Evolutionary conservation across 2,113 vertebrate species (phyloP).

Genomic region (Nothoprocta pentlandii): DNA sequence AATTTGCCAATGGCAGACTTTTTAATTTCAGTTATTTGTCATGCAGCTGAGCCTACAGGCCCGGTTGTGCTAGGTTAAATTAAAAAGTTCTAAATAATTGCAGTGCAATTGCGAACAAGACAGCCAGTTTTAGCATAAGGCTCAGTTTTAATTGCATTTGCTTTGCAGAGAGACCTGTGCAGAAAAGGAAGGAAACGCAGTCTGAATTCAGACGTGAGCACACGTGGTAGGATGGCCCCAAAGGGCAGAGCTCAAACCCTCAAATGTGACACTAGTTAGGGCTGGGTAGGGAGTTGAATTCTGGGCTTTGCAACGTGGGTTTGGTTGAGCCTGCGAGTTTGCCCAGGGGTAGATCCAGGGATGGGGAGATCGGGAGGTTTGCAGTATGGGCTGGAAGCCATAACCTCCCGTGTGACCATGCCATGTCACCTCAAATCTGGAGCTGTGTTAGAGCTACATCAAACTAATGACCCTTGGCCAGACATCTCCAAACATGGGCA

Average conservation of each 20-base stretch:
- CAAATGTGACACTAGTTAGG: background rate
- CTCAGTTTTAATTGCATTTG: background rate
- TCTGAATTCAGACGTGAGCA: background rate
- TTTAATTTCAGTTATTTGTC: background rate
- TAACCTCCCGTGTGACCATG: background rate
- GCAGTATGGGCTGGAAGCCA: background rate
- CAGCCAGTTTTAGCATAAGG: background rate
- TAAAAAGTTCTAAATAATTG: background rate
- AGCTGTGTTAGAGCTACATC: background rate
- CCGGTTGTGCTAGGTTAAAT: background rate
- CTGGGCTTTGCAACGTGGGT: background rate
- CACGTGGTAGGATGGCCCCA: background rate
- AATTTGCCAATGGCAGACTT: background rate
- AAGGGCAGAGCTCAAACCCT: background rate
- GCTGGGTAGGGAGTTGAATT: background rate
- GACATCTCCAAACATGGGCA: background rate
- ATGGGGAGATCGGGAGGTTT: background rate
- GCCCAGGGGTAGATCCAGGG: background rate
- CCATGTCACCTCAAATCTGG: fast-evolving
- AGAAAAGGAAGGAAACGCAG: background rate
- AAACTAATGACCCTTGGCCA: background rate
- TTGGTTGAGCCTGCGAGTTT: background rate
- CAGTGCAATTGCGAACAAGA: background rate
- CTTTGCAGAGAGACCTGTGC: background rate
- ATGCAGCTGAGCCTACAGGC: background rate